These are phyloP conservation scores for Pampusana beccarii DNA, from an alignment of 2,113 vertebrate species.

Conservation along the genomic window DNA sequence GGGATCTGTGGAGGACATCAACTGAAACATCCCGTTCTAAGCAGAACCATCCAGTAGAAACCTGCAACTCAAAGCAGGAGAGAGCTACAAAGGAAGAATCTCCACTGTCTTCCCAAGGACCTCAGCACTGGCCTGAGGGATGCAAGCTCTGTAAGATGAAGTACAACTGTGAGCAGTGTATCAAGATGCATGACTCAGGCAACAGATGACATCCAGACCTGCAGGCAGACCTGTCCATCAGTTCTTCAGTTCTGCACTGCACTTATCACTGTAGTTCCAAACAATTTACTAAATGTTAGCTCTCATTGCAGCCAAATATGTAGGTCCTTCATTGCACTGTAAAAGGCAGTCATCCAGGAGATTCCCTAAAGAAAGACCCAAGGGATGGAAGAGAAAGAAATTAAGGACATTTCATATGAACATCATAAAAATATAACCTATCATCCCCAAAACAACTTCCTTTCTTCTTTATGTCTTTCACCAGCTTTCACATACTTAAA, in stretches of 20 bases:
- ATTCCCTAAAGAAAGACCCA: neutral
- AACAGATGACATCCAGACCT: neutral
- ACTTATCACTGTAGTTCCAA: neutral
- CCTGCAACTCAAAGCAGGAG: neutral
- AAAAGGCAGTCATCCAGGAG: neutral
- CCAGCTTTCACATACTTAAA: neutral
- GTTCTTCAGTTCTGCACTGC: neutral
- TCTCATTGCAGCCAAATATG: neutral
- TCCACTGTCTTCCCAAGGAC: neutral
- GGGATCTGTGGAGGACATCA: neutral
- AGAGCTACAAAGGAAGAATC: neutral
- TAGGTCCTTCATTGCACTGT: neutral
- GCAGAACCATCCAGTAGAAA: neutral
- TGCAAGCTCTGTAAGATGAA: neutral
- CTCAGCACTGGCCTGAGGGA: neutral
- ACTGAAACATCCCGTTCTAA: neutral
- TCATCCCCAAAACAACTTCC: neutral
- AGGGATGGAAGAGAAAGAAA: neutral
- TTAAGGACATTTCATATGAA: neutral
- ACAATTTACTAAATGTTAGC: neutral
- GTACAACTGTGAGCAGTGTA: accelerated
- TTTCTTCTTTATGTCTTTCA: neutral
- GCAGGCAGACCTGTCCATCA: neutral
- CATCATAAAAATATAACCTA: neutral
- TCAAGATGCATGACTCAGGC: neutral